phyloP scores from a whole-genome alignment of 2,113 vertebrate genomes.

The Rhineura floridana region DNA sequence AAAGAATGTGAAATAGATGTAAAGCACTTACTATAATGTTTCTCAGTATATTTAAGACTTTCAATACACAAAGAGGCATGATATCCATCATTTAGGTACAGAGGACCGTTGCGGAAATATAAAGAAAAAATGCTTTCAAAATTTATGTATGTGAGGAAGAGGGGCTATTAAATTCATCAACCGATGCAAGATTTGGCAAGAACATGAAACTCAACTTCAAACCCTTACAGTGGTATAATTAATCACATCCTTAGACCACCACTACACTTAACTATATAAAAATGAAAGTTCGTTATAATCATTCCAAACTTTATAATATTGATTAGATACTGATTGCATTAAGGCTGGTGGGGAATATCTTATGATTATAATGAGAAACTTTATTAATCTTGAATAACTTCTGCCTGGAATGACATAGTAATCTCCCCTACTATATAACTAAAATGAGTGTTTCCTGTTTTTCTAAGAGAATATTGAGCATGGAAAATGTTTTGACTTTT shows the following conservation, averaged over 20 bases:
- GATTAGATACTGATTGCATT: neutral
- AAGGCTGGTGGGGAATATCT: neutral
- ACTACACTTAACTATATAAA: conserved; percentile 31
- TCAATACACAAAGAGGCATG: conserved; percentile 48
- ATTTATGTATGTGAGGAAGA: conserved; percentile 38
- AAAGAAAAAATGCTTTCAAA: conserved; percentile 28
- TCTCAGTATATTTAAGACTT: conserved; percentile 55
- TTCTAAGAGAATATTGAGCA: neutral
- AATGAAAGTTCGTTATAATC: conserved; percentile 42
- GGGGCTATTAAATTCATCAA: conserved; percentile 56
- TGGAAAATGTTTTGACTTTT: fast-evolving
- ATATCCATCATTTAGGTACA: conserved; percentile 59
- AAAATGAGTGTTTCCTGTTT: neutral
- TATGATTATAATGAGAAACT: conserved; percentile 4
- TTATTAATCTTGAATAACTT: conserved; percentile 20
- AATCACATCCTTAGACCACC: conserved; percentile 45
- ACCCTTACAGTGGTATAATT: conserved; percentile 55
- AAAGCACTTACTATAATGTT: conserved; percentile 56
- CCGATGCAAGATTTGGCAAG: conserved; percentile 61
- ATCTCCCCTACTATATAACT: neutral
- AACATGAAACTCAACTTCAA: conserved; percentile 56
- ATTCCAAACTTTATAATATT: conserved; percentile 29
- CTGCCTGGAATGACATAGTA: neutral
- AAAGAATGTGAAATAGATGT: conserved; percentile 61
- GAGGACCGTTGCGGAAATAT: conserved; percentile 26